These are phyloP conservation scores for Oligia latruncula DNA, from an alignment of 2,888 invertebrate genomes.

Conservation along the genomic window DNA sequence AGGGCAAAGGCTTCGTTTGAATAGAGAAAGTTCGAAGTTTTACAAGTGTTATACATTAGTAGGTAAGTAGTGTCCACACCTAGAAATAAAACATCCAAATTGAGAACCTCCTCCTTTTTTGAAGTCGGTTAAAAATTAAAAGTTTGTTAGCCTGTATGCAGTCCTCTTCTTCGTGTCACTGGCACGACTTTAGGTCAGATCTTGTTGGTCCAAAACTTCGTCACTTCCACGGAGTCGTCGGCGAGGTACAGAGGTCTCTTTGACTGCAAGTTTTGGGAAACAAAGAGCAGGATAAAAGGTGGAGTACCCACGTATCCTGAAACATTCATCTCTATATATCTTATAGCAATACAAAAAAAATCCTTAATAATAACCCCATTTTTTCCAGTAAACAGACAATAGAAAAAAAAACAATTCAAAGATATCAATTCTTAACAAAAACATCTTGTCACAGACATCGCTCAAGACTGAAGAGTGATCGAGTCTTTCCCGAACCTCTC, in stretches of 20 bases:
- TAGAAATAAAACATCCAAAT: background rate
- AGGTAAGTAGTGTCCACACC: background rate
- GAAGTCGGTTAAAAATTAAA: background rate
- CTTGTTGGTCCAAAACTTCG: no score
- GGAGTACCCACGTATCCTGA: background rate
- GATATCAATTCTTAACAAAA: slow-evolving; percentile 58
- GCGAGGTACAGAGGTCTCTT: background rate
- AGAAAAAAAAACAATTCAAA: slow-evolving; percentile 20
- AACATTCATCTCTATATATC: background rate
- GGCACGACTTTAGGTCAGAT: no score
- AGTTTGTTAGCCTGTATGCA: background rate
- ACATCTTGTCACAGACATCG: slow-evolving; percentile 54
- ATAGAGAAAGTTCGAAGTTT: background rate
- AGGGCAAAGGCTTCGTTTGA: background rate
- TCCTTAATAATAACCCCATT: background rate
- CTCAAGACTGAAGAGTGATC: slow-evolving; percentile 62
- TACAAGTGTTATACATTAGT: background rate
- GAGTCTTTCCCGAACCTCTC: slow-evolving; percentile 66
- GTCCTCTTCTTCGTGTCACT: no score
- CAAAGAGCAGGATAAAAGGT: background rate
- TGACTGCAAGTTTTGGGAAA: background rate
- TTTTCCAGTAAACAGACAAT: background rate
- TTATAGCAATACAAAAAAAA: background rate
- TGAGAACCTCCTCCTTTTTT: no score
- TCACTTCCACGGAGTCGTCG: background rate